Evolutionary conservation across 2,888 invertebrate species (phyloP).

Genomic region (Creontiades dilutus): DNA sequence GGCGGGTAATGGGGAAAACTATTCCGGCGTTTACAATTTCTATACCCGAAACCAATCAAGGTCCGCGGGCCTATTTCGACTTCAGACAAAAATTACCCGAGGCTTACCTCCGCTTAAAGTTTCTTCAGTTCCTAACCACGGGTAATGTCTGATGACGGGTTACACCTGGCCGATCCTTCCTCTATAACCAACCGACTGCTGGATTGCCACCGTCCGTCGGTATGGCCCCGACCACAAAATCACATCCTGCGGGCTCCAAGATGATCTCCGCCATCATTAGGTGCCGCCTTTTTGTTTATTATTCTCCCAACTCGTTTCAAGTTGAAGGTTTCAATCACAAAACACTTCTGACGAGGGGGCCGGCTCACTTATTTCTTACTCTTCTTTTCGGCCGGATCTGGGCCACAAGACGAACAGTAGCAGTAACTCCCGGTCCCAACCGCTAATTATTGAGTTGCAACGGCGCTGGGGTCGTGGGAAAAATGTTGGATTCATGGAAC

Average conservation of each 20-base stretch:
- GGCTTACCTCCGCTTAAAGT: no score
- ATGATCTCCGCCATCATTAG: slow-evolving; percentile 10
- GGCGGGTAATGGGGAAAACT: no score
- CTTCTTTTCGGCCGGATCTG: neutral
- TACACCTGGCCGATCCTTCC: slow-evolving; percentile 14
- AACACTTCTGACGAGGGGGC: neutral
- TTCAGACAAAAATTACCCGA: no score
- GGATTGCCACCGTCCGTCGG: neutral
- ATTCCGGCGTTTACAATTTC: no score
- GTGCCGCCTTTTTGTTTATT: neutral
- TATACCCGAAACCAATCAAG: no score
- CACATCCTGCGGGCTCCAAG: neutral
- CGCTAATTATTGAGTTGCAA: slow-evolving; percentile 29
- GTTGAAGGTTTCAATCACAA: neutral
- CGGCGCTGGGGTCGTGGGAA: slow-evolving; percentile 5
- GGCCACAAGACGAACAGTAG: slow-evolving; percentile 13
- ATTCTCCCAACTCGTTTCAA: neutral
- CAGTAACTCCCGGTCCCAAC: neutral
- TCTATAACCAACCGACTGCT: neutral
- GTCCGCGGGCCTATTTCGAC: no score
- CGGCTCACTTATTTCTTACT: neutral
- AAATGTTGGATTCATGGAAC: neutral
- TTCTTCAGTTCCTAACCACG: no score
- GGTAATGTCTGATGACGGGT: neutral
- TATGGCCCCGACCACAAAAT: neutral